These are phyloP conservation scores for Cloeon dipterum DNA, from an alignment of 2,888 invertebrate genomes.

Conservation along the genomic window DNA sequence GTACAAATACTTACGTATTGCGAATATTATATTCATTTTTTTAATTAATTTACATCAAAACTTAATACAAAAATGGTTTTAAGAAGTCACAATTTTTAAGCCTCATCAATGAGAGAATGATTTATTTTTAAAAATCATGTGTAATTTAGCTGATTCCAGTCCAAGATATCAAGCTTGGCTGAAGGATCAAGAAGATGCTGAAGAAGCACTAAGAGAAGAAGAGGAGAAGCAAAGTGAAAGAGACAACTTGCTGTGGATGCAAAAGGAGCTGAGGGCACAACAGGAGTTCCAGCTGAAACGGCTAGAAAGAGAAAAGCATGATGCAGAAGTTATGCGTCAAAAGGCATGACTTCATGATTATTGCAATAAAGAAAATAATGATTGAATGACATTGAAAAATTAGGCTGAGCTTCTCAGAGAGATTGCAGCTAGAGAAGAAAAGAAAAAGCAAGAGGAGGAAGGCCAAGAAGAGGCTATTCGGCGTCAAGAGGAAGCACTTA, in stretches of 20 bases:
- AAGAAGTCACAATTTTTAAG: neutral
- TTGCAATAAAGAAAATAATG: too few relatives aligned
- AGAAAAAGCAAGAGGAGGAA: neutral
- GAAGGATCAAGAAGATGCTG: neutral
- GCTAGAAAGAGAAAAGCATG: neutral
- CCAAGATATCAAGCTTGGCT: neutral
- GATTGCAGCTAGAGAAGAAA: too few relatives aligned
- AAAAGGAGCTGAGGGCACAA: neutral
- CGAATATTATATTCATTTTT: neutral
- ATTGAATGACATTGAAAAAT: too few relatives aligned
- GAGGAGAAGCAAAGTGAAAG: neutral
- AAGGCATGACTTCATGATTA: too few relatives aligned
- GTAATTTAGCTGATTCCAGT: neutral
- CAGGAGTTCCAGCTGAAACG: neutral
- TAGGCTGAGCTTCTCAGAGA: slow-evolving; percentile 1
- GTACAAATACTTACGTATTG: neutral
- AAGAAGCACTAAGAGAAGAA: neutral
- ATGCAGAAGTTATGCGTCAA: neutral
- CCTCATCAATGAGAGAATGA: too few relatives aligned
- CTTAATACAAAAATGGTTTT: neutral
- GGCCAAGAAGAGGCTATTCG: too few relatives aligned
- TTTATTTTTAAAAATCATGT: neutral
- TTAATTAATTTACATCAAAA: neutral
- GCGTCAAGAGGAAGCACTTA: too few relatives aligned
- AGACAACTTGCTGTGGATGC: neutral